A percentile compares a stretch with the other conserved stretches of the same genome.
These are phyloP conservation scores for Portunus trituberculatus DNA, from an alignment of 1,140 invertebrate species.

Conservation along the genomic window DNA sequence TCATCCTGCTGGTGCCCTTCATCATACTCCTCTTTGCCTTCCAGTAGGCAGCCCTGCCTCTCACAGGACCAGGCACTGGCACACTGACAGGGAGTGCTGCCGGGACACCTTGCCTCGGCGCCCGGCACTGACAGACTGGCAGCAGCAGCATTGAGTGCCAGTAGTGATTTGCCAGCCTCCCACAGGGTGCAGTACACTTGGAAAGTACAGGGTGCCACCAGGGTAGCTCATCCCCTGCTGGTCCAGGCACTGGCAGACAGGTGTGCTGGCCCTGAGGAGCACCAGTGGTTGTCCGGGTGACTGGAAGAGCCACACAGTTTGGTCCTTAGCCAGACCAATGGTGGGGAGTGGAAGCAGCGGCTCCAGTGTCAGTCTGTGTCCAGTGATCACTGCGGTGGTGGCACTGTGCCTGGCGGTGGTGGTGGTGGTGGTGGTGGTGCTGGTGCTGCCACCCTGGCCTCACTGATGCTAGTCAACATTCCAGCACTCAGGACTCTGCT, in stretches of 20 bases:
- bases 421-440: not conserved
- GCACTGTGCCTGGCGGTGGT: not conserved
- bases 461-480: not conserved
- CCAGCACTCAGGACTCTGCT: not conserved
- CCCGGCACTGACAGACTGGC: not conserved
- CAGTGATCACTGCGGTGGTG: not conserved
- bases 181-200: no score
- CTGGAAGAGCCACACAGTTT: not conserved
- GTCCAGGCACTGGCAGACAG: not conserved
- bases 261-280: not conserved
- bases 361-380: not conserved
- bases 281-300: not conserved
- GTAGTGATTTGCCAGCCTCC: no score
- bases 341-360: no score
- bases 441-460: not conserved
- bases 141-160: not conserved
- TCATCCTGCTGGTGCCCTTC: conserved; percentile 75
- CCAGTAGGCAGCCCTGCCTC: conserved; percentile 57
- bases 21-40: conserved; percentile 76
- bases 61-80: not conserved
- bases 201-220: not conserved
- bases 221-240: not conserved
- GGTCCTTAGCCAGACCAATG: no score
- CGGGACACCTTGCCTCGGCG: no score
- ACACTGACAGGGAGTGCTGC: no score